Evolutionary conservation across 1,140 invertebrate genomes (phyloP).

Genomic region (Drosophila prosaltans): DNA sequence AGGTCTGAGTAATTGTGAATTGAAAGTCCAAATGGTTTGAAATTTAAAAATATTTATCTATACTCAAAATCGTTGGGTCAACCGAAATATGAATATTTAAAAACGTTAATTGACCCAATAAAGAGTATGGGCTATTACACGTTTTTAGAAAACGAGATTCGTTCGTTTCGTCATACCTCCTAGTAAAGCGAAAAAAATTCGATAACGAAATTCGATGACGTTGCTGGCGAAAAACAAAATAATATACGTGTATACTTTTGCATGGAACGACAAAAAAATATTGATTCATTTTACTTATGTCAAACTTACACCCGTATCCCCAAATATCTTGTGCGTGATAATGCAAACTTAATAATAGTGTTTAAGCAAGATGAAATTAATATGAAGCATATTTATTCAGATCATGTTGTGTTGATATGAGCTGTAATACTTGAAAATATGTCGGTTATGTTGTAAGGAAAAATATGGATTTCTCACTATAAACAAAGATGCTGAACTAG

Average conservation of each 20-base stretch:
- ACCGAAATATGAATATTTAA: slow-evolving; percentile 15
- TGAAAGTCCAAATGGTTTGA: too few species aligned
- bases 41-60: too few species aligned
- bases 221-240: slow-evolving; percentile 72
- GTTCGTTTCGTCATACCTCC: slow-evolving; percentile 1
- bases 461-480: slow-evolving; percentile 70
- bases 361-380: slow-evolving; percentile 83
- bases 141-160: slow-evolving; percentile 17
- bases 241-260: slow-evolving; percentile 76
- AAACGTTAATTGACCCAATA: slow-evolving; percentile 7
- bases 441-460: slow-evolving; percentile 47
- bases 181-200: not conserved
- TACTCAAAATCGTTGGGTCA: too few species aligned
- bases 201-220: slow-evolving; percentile 81
- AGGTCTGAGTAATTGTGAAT: not conserved
- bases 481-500: slow-evolving; percentile 53
- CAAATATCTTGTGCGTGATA: slow-evolving; percentile 80
- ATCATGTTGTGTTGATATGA: slow-evolving; percentile 64
- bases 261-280: slow-evolving; percentile 76
- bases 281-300: slow-evolving; percentile 81
- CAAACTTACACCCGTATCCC: slow-evolving; percentile 80
- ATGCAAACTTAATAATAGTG: slow-evolving; percentile 79
- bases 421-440: slow-evolving; percentile 40
- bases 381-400: slow-evolving; percentile 79
- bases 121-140: slow-evolving; percentile 33